Evolutionary conservation across 2,113 vertebrate genomes (phyloP).

Genomic region (Variabilichromis moorii): DNA sequence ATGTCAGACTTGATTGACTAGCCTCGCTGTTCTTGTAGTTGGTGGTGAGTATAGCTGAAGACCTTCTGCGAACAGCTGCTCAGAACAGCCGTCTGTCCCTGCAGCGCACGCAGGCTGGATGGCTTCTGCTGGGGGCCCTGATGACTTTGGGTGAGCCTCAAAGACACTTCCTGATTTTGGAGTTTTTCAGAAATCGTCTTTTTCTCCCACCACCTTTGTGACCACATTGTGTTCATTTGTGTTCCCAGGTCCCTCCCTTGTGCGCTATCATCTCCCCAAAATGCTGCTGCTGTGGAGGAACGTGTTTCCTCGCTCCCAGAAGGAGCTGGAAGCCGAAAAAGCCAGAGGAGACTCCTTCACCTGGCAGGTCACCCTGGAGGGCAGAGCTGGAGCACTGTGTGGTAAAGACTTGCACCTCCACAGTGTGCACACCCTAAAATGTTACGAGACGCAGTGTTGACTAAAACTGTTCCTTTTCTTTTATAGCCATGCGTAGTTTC

Average conservation of each 20-base stretch:
- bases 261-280: slow-evolving; percentile 96
- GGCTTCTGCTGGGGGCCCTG: slow-evolving; percentile 95
- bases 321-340: slow-evolving; percentile 96
- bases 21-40: slow-evolving; percentile 68
- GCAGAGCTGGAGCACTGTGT: slow-evolving; percentile 92
- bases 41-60: slow-evolving; percentile 97
- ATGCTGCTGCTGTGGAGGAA: slow-evolving; percentile 97
- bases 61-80: slow-evolving; percentile 89
- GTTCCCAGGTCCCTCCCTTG: slow-evolving; percentile 84
- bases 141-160: slow-evolving; percentile 87
- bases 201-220: background rate
- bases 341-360: slow-evolving; percentile 93
- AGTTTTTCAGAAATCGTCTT: background rate
- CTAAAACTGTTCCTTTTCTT: background rate
- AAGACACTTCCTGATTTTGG: background rate
- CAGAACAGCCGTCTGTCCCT: slow-evolving; percentile 95
- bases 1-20: background rate
- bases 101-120: slow-evolving; percentile 94
- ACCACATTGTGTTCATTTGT: background rate
- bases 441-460: background rate
- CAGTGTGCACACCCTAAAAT: background rate
- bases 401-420: slow-evolving; percentile 71
- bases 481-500: slow-evolving; percentile 95
- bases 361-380: slow-evolving; percentile 98
- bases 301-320: slow-evolving; percentile 95